Percentiles rank a stretch among this genome's conserved stretches.
These are phyloP conservation scores for Patella vulgata DNA, from an alignment of 1,140 invertebrate species.

Conservation along the genomic window DNA sequence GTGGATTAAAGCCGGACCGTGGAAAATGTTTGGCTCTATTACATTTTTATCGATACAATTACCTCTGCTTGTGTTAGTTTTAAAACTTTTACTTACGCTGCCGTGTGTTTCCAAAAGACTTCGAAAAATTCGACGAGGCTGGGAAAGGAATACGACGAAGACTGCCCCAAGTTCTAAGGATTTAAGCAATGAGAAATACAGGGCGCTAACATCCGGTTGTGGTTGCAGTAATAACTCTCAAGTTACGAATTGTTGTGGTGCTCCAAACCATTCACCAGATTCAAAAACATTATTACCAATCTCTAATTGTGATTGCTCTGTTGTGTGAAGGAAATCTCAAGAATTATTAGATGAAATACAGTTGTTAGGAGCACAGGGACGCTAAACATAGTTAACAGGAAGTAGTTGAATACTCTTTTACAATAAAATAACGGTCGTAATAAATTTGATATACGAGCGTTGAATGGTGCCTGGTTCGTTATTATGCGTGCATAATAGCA, in stretches of 20 bases:
- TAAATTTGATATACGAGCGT: too few species aligned
- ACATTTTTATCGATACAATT: constrained; percentile 48
- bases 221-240: too few species aligned
- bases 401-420: too few species aligned
- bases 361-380: not conserved
- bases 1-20: constrained; percentile 26
- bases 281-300: not conserved
- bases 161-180: too few species aligned
- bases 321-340: not conserved
- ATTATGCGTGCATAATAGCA: too few species aligned
- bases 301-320: too few species aligned
- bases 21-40: constrained; percentile 33
- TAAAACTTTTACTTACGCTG: constrained; percentile 37
- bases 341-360: not conserved
- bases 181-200: too few species aligned
- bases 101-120: constrained; percentile 36
- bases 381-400: too few species aligned
- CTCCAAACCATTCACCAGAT: not conserved
- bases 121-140: constrained; percentile 41
- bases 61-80: constrained; percentile 41
- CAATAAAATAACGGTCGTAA: too few species aligned
- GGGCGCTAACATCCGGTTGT: too few species aligned
- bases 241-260: not conserved
- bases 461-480: too few species aligned
- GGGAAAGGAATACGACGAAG: constrained; percentile 31